Base-by-base conservation (phyloP, 23 tunicate genomes). In the Halocynthia aurantium region DNA sequence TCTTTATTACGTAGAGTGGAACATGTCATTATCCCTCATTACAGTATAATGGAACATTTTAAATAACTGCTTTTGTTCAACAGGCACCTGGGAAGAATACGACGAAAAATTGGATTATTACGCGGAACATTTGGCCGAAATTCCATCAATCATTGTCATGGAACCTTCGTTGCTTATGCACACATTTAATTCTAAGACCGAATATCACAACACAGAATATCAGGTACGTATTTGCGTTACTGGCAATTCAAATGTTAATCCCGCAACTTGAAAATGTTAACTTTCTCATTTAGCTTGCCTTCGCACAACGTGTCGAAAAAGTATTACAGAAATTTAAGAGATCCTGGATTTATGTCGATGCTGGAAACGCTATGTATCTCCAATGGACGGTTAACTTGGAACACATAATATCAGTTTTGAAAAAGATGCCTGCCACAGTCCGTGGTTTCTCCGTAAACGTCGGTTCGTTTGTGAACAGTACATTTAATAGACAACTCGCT, bases 261-360 rank as follows among this genome's bases (percentile, higher is more conserved):
- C 50, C 72, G 2, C 13, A 67, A 31, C 17, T 60, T 18, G 64
- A 60, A 18, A 68, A 12, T 9, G 15, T n/a, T 76, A 61, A 22
- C 40, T 70, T 71, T 62, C 61, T 7, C 15, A n/a, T 78, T 20
- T 80, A 93, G 91, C 64, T 86, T 7, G 88, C 92, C 20, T 93
- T 82, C 66, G 77, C 91, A 0, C 81, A 82, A 53, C 75, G 98
- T 15, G 94, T 94, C 56, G 78, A 81, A 54, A 76, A 72, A 22
- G 94, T 76, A 8, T 81, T 81, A 7, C 62, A 72, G 11, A 52
- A 74, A 53, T 93, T 93, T 71, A 89, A 86, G 50, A 80, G 77
- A n/a, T 77, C 95, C 21, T 95, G 99, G 99, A 83, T 88, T 5
- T 95, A 95, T 76, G 99, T 95, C 40, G 99, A 95, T 76, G 91